Base-by-base conservation (phyloP, 2,797 vertebrate species). In the Sardinella longiceps region DNA sequence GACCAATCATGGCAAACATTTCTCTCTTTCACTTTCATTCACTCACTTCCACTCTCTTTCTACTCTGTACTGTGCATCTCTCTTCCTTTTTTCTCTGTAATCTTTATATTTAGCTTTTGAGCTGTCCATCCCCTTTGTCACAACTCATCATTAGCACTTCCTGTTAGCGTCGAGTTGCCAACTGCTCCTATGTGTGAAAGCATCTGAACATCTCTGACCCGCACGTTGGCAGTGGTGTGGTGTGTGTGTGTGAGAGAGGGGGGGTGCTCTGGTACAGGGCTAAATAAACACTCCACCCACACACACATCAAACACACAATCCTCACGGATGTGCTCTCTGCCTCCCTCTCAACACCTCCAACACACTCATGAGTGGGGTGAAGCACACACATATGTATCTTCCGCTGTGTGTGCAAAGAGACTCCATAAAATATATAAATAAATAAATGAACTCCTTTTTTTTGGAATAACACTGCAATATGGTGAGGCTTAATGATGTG, bases 131-230 rank as follows among this genome's bases (percentile, higher is more conserved):
- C 81, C 63, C 84, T 88, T 58, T 84, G 80, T 87, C 83, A 84
- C 82, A 63, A 86, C 84, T 85, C 89, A 87, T 88, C 87, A 90
- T 89, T 89, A 87, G 66, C 87, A 88, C 89, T 83, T 87, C 81
- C 85, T 66, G 63, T 81, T 85, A 82, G 80, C 83, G 85, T 81
- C 28, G 81, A 77, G 66, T 43, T 86, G 87, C 82, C 87, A 91
- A 88, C 87, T 88, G 89, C 88, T 89, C 33, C 82, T 86, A 46
- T 82, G 74, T 83, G 84, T 48, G 6, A 39, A 84, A 33, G 37
- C 70, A 81, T 63, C 74, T 85, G 33, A 85, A 82, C 80, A 77
- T 43, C 63, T 45, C 77, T 89, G 87, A 87, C 85, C 85, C 5
- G 15, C 20, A 33, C 28, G 2, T 3, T 66, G 60, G 23, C 23